Evolutionary conservation across 2,797 vertebrate species (phyloP), one percentile per base, ranked within the genome.

Genomic region (Mionectes olivaceus): DNA sequence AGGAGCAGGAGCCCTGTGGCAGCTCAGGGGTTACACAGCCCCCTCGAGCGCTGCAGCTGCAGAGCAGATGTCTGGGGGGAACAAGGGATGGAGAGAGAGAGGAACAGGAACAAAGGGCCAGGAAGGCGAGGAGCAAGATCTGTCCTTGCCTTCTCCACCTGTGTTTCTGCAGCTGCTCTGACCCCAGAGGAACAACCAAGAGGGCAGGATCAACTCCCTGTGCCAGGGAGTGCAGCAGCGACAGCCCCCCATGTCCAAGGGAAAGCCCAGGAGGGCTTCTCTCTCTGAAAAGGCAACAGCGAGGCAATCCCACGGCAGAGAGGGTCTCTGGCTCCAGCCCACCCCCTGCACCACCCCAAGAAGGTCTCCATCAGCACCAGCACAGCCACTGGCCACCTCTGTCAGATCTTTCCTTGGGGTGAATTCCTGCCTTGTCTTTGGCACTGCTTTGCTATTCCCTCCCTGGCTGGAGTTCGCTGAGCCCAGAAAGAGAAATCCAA

Each of bases 101-200:
- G 88, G 64, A 93, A 84, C 32, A 89, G 84, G 87, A 93, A 96
- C 93, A 94, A 93, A 94, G 63, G 76, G 83, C 76, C 83, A 86
- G 91, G 87, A 87, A 90, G 82, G 83, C 65, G 60, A 83, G 82
- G 79, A 80, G 49, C 75, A 71, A 35, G 50, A 50, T 64, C 37
- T 2, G 0, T 87, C 84, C 71, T 84, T 49, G 28, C 43, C 61
- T 79, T 21, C 23, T 37, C 50, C 83, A 92, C 49, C 86, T 80
- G 89, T 50, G 19, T 41, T 77, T 69, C 19, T 63, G 75, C 87
- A 93, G 91, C 94, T 87, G 76, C 69, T 87, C 73, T 25, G 27
- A 57, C 13, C 41, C 37, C 73, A 49, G 24, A 44, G 43, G n/a
- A 83, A 19, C 28, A 84, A 43, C 43, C 39, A 52, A 13, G 19